Evolutionary conservation across 2,113 vertebrate species (phyloP).

Genomic region (Dascyllus trimaculatus): DNA sequence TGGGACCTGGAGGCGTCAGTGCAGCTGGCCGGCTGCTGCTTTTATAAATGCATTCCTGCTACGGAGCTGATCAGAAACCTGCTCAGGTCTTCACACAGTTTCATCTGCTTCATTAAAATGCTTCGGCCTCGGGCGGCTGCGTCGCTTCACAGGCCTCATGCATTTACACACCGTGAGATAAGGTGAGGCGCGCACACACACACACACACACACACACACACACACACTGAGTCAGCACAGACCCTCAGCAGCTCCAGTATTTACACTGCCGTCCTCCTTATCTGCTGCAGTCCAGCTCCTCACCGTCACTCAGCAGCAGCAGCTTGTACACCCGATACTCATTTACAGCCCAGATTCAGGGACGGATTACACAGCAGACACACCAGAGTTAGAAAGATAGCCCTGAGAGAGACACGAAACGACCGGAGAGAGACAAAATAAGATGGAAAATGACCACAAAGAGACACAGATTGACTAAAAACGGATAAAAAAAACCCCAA

Average conservation of each 20-base stretch:
- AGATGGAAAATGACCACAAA: no score
- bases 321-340: no score
- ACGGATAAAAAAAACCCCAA: no score
- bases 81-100: conserved; percentile 47
- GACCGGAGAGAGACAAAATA: no score
- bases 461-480: no score
- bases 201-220: not conserved
- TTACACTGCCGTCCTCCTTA: conserved; percentile 2
- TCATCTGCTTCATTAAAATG: conserved; percentile 61
- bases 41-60: conserved; percentile 16
- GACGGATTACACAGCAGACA: not conserved
- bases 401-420: no score
- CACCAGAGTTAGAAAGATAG: no score
- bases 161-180: conserved; percentile 47
- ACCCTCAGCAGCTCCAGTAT: not conserved
- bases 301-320: not conserved
- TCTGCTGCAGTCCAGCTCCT: not conserved
- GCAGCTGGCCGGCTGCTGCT: not conserved
- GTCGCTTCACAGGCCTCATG: conserved; percentile 42
- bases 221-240: conserved; percentile 1
- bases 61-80: conserved; percentile 40
- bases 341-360: no score
- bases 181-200: conserved; percentile 16
- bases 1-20: conserved; percentile 11
- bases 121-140: conserved; percentile 35